Percentiles rank a stretch among this genome's conserved stretches.
Evolutionary conservation across 2,888 invertebrate genomes (phyloP).

Genomic region (Hirtodrosophila cameraria): DNA sequence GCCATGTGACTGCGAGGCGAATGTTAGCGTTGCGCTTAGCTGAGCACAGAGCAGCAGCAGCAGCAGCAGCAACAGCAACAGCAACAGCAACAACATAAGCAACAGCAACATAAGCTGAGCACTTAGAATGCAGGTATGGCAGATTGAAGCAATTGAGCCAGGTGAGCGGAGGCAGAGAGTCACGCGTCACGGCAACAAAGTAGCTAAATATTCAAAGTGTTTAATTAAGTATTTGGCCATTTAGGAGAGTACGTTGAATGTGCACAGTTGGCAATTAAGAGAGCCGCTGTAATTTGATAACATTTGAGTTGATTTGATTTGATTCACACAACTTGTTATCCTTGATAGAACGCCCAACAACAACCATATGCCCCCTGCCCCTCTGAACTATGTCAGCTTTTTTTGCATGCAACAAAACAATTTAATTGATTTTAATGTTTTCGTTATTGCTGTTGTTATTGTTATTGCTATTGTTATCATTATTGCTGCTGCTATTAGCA

Average conservation of each 20-base stretch:
- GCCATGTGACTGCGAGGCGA: neutral
- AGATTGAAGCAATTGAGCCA: neutral
- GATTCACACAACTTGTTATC: conserved; percentile 25
- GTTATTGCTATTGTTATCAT: conserved; percentile 14
- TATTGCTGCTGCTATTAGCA: conserved; percentile 22
- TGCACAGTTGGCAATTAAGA: conserved; percentile 4
- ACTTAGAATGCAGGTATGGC: neutral
- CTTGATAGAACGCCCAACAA: conserved; percentile 42
- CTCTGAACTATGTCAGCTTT: conserved; percentile 18
- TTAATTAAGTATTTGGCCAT: conserved; percentile 14
- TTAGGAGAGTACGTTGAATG: neutral
- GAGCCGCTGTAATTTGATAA: neutral
- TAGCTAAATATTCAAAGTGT: neutral
- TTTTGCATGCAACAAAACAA: conserved; percentile 60
- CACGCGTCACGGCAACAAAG: conserved; percentile 10
- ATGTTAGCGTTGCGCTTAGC: conserved; percentile 16
- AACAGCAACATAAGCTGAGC: neutral
- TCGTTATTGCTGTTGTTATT: conserved; percentile 9
- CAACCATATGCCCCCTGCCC: neutral
- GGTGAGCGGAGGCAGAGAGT: neutral
- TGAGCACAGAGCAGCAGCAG: neutral
- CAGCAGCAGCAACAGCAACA: neutral
- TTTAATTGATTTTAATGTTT: conserved; percentile 68
- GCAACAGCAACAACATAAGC: neutral
- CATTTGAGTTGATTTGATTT: neutral